phyloP scores from a whole-genome alignment of 2,113 vertebrate species.

The Pelobates fuscus region DNA sequence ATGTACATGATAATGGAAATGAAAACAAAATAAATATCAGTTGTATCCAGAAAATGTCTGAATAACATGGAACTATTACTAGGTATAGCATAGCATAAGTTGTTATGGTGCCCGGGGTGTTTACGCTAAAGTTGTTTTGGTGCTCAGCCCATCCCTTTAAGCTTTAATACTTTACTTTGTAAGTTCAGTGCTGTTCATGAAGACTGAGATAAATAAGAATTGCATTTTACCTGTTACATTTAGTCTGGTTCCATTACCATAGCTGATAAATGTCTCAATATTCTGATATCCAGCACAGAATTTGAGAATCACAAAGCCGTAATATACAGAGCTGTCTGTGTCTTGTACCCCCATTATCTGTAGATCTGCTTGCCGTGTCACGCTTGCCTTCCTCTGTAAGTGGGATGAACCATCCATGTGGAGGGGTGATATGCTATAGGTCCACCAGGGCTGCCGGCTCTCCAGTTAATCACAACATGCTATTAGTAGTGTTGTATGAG shows the following conservation, averaged over 20 bases:
- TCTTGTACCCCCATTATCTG: not conserved
- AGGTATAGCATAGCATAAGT: too few species aligned
- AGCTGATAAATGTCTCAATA: not conserved
- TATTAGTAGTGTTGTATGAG: not conserved
- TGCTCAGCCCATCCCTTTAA: too few species aligned
- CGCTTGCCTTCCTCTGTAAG: not conserved
- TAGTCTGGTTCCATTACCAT: not conserved
- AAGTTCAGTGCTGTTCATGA: too few species aligned
- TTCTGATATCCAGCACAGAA: not conserved
- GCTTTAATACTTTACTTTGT: too few species aligned
- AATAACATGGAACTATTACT: too few species aligned
- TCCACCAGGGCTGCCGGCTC: not conserved
- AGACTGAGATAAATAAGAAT: too few species aligned
- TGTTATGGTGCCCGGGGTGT: too few species aligned
- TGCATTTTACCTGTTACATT: not conserved
- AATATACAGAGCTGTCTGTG: not conserved
- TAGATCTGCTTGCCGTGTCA: not conserved
- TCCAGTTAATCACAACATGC: not conserved
- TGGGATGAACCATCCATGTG: not conserved
- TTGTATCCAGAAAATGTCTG: too few species aligned
- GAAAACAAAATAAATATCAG: too few species aligned
- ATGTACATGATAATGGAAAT: too few species aligned
- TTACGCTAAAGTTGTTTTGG: too few species aligned
- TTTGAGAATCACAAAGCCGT: not conserved
- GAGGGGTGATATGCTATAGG: not conserved